Evolutionary conservation across 2,888 invertebrate species (phyloP), one percentile per base, ranked within the genome.

Genomic region (Eretmocerus hayati): DNA sequence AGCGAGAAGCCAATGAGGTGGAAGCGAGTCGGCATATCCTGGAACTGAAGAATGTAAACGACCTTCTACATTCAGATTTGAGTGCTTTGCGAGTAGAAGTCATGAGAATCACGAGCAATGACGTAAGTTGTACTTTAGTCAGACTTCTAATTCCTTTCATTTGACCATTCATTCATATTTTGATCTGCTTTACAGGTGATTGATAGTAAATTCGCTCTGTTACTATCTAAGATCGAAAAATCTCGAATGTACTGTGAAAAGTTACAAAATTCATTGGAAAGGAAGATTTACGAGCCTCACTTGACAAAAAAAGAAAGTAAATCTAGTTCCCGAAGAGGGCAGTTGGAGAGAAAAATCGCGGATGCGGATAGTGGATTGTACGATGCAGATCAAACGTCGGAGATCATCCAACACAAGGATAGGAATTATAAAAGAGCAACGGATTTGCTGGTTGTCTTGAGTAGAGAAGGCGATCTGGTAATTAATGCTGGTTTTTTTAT

Each of bases 301-400:
- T 56, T 61, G 21, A 63, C 77, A 39, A 72, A 77, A 60, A 75
- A 74, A 38, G 70, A 75, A 21, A 74, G 77, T 51, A 77, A 79
- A 47, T 77, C 78, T 30, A 75, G 77, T 59, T 65, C 80, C 13
- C 77, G 80, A n/a, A 78, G 79, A 60, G 64, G 74, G 13, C 77
- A 79, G 42, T 75, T 78, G 36, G 77, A 80, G 35, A 74, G 75
- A 50, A 72, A 74, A 26, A 64, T 75, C n/a, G 56, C 62, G 1
- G 76, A 78, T 52, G 60, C 78, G 13, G 70, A 74, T 46, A 67
- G 65, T 15, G 62, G 78, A 51, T 64, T 66, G 1, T 76, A 77
- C 60, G 65, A 76, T 59, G 66, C 48, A 58, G 75, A 58, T 61
- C 77, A 55, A 67, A 77, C 63, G 58, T 52, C 58, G 1, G 67